These are phyloP conservation scores for Crypturellus undulatus DNA, from an alignment of 2,113 vertebrate species.

Conservation along the genomic window DNA sequence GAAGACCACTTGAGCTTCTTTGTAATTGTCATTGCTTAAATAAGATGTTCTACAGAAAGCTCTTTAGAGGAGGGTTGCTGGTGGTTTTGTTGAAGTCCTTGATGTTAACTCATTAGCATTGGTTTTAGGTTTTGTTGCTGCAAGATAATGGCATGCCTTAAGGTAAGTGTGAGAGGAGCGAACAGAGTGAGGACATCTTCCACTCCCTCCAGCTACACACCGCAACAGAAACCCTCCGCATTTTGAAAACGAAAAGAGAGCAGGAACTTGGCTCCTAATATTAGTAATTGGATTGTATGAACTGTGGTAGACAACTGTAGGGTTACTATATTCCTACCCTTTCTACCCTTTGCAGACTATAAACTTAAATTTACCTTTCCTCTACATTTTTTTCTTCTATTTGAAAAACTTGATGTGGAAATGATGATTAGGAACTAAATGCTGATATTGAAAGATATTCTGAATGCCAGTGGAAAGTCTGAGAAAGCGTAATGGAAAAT, in stretches of 20 bases:
- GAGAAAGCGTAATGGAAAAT: not conserved
- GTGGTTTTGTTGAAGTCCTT: constrained; percentile 50
- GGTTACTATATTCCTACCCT: not conserved
- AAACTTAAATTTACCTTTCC: not conserved
- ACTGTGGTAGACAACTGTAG: not conserved
- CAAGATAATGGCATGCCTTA: not conserved
- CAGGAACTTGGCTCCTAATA: not conserved
- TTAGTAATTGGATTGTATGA: not conserved
- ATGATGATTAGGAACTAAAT: not conserved
- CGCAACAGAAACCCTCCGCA: not conserved
- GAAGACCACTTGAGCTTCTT: constrained; percentile 70
- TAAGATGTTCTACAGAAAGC: constrained; percentile 63
- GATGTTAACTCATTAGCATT: constrained; percentile 42
- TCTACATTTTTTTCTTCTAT: not conserved
- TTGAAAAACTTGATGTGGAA: not conserved
- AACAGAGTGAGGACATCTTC: not conserved
- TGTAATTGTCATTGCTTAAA: constrained; percentile 73
- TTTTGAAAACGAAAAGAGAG: not conserved
- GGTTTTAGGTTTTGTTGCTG: constrained; percentile 5
- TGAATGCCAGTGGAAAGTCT: not conserved
- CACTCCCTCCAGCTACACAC: not conserved
- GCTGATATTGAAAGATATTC: not conserved
- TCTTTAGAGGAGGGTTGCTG: constrained; percentile 19
- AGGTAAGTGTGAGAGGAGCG: not conserved
- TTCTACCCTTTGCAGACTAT: not conserved